Evolutionary conservation across 2,113 vertebrate genomes (phyloP).

Genomic region (Dicaeum eximium): DNA sequence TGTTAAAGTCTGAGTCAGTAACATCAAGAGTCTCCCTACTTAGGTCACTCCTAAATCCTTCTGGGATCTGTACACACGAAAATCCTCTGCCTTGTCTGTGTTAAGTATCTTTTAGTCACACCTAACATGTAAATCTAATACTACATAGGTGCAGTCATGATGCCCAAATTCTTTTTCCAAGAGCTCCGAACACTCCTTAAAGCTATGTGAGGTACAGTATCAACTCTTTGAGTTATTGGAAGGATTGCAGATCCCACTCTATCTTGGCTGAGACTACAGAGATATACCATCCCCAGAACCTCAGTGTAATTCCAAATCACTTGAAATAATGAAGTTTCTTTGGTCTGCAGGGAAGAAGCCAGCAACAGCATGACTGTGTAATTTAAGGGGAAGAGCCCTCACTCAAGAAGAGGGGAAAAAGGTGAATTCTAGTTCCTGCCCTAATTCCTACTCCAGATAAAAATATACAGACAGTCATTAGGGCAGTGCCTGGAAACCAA

Average conservation of each 20-base stretch:
- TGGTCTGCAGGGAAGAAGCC: background rate
- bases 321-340: background rate
- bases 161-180: background rate
- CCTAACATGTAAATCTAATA: background rate
- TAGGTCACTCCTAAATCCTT: background rate
- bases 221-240: background rate
- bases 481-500: constrained; percentile 42
- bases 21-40: background rate
- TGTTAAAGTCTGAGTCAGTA: background rate
- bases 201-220: background rate
- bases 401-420: background rate
- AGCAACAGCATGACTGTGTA: background rate
- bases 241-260: background rate
- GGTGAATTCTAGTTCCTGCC: background rate
- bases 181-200: background rate
- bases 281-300: background rate
- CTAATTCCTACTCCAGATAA: background rate
- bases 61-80: background rate
- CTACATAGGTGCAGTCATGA: background rate
- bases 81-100: background rate
- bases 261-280: background rate
- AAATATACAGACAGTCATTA: constrained; percentile 10
- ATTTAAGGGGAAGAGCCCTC: background rate
- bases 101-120: background rate
- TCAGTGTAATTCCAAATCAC: background rate